Evolutionary conservation across 2,888 invertebrate genomes (phyloP).

Genomic region (Parnassius apollo): DNA sequence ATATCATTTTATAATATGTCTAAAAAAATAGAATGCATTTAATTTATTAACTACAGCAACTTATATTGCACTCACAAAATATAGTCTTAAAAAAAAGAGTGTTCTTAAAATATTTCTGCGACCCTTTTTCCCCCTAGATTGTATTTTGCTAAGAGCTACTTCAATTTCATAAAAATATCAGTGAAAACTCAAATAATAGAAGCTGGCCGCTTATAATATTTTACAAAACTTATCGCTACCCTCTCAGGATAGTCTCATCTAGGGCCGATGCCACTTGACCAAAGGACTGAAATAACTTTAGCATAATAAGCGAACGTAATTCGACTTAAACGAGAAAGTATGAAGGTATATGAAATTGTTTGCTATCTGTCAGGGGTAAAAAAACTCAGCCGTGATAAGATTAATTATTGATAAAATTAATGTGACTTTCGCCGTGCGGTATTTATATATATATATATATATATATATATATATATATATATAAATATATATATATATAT

Average conservation of each 20-base stretch:
- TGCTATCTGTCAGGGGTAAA: constrained; percentile 33
- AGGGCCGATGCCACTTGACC: constrained; percentile 46
- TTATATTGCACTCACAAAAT: too few relatives aligned
- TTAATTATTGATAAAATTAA: too few relatives aligned
- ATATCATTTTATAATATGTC: too few relatives aligned
- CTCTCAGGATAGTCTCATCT: constrained; percentile 42
- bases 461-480: too few relatives aligned
- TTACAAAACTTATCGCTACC: constrained; percentile 36
- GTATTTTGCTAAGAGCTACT: background rate
- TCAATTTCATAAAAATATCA: constrained; percentile 51
- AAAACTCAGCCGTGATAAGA: background rate
- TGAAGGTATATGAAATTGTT: constrained; percentile 56
- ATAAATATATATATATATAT: too few relatives aligned
- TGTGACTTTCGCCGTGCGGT: too few relatives aligned
- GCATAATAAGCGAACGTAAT: constrained; percentile 37
- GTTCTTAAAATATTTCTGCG: too few relatives aligned
- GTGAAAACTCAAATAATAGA: constrained; percentile 32
- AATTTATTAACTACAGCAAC: too few relatives aligned
- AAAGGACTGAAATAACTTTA: constrained; percentile 51
- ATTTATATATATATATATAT: too few relatives aligned
- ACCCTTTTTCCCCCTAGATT: background rate
- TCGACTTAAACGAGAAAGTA: constrained; percentile 54
- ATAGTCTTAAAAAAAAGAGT: too few relatives aligned
- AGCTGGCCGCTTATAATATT: constrained; percentile 38
- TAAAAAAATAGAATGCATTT: too few relatives aligned